Evolutionary conservation across 2,113 vertebrate genomes (phyloP), one percentile per base, ranked within the genome.

Genomic region (Amblyornis subalaris): DNA sequence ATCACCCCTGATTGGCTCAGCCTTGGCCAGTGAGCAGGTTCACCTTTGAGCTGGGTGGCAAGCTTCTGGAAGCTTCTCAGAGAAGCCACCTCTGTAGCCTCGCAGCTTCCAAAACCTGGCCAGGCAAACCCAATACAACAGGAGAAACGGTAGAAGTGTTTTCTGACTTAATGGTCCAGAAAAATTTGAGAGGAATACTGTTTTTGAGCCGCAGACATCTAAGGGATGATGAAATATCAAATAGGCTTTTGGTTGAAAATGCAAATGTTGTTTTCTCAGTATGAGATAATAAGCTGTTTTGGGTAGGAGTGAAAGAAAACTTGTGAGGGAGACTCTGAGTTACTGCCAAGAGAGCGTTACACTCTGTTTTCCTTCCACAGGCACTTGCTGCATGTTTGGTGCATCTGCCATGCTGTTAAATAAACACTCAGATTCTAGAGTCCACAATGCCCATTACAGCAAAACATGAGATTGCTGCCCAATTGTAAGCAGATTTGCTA

Each of bases 311-410:
- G 50, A 72, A 91, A 84, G 15, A 73, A 87, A 65, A 81, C 24
- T 73, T 73, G 29, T 53, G 24, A 73, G 50, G 29, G 23, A 73
- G 48, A 23, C 17, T 93, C 76, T 77, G 69, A 73, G 14, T 51
- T 36, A 29, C n/a, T 77, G 50, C 36, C 54, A 87, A 73, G 45
- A 55, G 6, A 33, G 28, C 71, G 12, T 51, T 65, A 47, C 13
- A 42, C 0, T 2, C 26, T 51, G 5, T 48, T 12, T 12, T 69
- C 23, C 62, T 47, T 84, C 58, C 21, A 55, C 6, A 69, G 21
- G 14, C 0, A 0, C 22, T 66, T 57, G 15, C 19, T 7, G 1
- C 0, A 0, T 40, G 28, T 73, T 69, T 65, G 9, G 23, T 62
- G 31, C 45, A 64, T 21, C 23, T 81, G 50, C 24, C 22, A 6